Evolutionary conservation across 1,140 invertebrate species (phyloP), one percentile per base, ranked within the genome.

Genomic region (Zelostemma sp.): DNA sequence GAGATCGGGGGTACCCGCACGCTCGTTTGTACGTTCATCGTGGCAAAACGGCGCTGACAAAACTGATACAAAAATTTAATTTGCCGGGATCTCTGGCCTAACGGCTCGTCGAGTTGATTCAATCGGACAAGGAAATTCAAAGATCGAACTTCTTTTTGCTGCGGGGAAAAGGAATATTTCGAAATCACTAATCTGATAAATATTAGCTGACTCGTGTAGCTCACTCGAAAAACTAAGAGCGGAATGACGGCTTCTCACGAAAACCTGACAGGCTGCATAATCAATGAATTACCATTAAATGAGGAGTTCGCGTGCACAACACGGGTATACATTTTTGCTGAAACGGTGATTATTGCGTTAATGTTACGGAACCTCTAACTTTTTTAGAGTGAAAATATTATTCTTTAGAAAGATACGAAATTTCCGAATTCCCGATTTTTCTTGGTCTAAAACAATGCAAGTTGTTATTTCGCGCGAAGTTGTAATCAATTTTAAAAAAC

Each of bases 231-330:
- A 46, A 46, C 43, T 18, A n/a, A 1, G n/a, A 17, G 11, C 5
- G 11, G 18, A 19, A 46, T 46, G 16, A 46, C 43, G 43, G 15
- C 18, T 46, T 46, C 43, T 46, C 43, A 46, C 43, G 43, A 46
- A 46, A 46, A 46, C 17, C 17, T 21, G 17, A 46, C 16, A 17
- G 43, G 43, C 43, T 19, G 43, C 16, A 21, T 18, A 21, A 21
- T 46, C 43, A 12, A 46, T 46, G 9, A 46, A 46, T 46, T 46
- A 46, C 43, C 43, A 46, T 46, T 18, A 21, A 46, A 46, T 12
- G 17, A 11, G 43, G 14, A 15, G 14, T 17, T 46, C 43, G 43
- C 43, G 43, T 46, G 43, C 43, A n/a, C 12, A 41, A 15, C 21
- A 25, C 21, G 40, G n/a, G 40, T 15, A 6, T 41, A 1, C 15